Base-by-base conservation (phyloP, 2,113 vertebrate genomes). In the Eublepharis macularius region DNA sequence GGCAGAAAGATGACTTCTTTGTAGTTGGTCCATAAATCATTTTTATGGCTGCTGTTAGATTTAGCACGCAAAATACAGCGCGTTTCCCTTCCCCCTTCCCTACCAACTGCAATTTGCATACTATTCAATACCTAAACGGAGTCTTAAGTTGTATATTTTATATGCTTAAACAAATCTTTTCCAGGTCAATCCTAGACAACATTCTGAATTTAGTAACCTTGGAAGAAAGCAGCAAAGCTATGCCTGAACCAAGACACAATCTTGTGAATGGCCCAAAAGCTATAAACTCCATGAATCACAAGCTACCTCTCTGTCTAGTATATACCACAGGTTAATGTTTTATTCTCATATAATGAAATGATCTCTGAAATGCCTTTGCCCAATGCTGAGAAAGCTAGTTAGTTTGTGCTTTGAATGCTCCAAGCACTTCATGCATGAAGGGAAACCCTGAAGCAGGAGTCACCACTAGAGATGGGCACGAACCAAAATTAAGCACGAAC, bases 11-110 rank as follows among this genome's bases (percentile, higher is more conserved):
- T 47, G 26, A 76, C 43, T 39, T 51, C 43, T 76, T 66, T 84
- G 82, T 75, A 66, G 43, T 84, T 45, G 36, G n/a, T 45, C 57
- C 60, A 51, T 66, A 84, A 76, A 76, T 84, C 74, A 66, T 76
- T 76, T 80, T 80, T 84, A 76, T 76, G 24, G 43, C 43, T 21
- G 24, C 14, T 24, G 39, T 32, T 39, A 66, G n/a, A 51, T 36
- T 76, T 76, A 76, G 51, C n/a, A 76, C 51, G 60, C 73, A 84
- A 76, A 84, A 65, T 2, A 14, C 24, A 47, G 10, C 39, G 60
- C n/a, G 32, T 11, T 74, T 36, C 51, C 29, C 14, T 34, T 29
- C 43, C n/a, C 41, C 4, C 11, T 63, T 63, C 72, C 63, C 63
- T 83, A 29, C n/a, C 43, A 68, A 47, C 34, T 43, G 10, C 47